Evolutionary conservation across 2,888 invertebrate genomes (phyloP), one percentile per base, ranked within the genome.

Genomic region (Aphrophora alni): DNA sequence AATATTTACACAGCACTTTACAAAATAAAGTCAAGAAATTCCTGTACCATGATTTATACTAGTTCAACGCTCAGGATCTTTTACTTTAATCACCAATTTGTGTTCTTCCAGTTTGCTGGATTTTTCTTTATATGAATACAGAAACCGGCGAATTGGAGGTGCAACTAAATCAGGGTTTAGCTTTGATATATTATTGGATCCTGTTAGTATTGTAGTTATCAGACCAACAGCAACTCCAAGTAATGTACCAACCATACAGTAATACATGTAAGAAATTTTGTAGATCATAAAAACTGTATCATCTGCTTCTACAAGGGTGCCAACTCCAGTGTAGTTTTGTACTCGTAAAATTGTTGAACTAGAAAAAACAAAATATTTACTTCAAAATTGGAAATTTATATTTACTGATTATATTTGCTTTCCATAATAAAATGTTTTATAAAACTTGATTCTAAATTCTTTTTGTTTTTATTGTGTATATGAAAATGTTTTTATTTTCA

Each of bases 221-320:
- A 59, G 21, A 59, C 21, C 21, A 2, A 59, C 59, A 21, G 21
- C 4, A 5, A 59, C 10, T 0, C 59, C 59, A 21, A 59, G 21
- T 21, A 59, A 21, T 21, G 77, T 70, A 3, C 82, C 82, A 2
- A 80, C 33, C 21, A 77, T 33, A 0, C 73, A 74, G 71, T 80
- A 82, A 27, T 82, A 80, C 44, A 77, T 68, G 71, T 80, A 82
- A n/a, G 82, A 82, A 21, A 82, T 59, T 44, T 73, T 75, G 14
- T 77, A 82, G n/a, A 80, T 24, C 14, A n/a, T 24, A 24, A 68
- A 59, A 1, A 82, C 80, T 26, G 76, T 51, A 24, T 72, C 44
- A 27, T 69, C 70, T 68, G 68, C 44, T 27, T 73, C 69, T 44
- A 82, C 82, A 8, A 26, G 33, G 17, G 82, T 80, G 0, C 82